Percentiles rank a stretch among this genome's conserved stretches.
phyloP scores from a whole-genome alignment of 2,113 vertebrate genomes.

The Todiramphus saurophagus region DNA sequence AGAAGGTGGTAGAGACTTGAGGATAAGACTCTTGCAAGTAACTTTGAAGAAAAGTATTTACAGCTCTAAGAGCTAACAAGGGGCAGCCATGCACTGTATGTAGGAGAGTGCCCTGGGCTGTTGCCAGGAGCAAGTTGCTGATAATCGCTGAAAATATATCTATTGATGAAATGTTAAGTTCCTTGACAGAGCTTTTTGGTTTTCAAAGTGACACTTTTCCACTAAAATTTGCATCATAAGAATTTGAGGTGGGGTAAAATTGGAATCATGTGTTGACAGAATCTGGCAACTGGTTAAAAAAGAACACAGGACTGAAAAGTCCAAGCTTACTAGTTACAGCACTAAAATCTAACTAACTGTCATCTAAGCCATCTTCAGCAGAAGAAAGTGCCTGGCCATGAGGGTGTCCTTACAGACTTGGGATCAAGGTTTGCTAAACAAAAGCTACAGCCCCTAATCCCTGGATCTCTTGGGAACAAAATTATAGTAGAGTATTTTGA shows the following conservation, averaged over 20 bases:
- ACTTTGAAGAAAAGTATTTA: constrained; percentile 39
- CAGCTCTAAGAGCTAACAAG: not conserved
- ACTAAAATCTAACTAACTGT: not conserved
- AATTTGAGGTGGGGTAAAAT: constrained; percentile 17
- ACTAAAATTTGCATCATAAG: constrained; percentile 4
- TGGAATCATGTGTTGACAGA: constrained; percentile 11
- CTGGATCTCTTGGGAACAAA: not conserved
- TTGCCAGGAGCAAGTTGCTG: constrained; percentile 21
- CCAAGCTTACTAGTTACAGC: not conserved
- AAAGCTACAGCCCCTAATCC: not conserved
- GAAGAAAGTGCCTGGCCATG: not conserved
- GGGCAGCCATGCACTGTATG: not conserved
- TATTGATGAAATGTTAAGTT: constrained; percentile 22
- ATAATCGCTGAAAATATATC: constrained; percentile 2
- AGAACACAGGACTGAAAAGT: not conserved
- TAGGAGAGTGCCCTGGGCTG: not conserved
- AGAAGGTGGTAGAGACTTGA: not conserved
- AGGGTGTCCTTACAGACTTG: not conserved
- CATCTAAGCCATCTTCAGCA: not conserved
- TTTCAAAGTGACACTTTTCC: constrained; percentile 10
- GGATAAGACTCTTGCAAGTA: not conserved
- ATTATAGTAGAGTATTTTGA: not conserved
- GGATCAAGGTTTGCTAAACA: not conserved
- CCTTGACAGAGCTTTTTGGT: not conserved
- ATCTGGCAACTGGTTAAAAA: not conserved